These are phyloP conservation scores for Malacosoma neustria DNA, from an alignment of 2,888 invertebrate genomes.

Conservation along the genomic window DNA sequence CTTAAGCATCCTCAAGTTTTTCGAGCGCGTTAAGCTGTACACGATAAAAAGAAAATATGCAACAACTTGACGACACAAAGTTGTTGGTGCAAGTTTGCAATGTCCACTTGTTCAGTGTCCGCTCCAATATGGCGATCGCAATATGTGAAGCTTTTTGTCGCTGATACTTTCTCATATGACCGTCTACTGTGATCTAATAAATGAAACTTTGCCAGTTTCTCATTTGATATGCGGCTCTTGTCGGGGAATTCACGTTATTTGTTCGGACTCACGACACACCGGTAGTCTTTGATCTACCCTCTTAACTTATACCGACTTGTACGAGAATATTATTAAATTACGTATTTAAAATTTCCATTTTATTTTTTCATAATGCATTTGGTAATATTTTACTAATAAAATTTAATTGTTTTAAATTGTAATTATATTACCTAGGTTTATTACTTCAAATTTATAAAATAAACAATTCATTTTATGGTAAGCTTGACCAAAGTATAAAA, in stretches of 20 bases:
- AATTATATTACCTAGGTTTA: too few species aligned
- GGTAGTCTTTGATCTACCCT: too few species aligned
- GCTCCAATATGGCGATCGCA: slow-evolving; percentile 51
- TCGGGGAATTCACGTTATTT: slow-evolving; percentile 44
- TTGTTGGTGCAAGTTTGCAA: slow-evolving; percentile 60
- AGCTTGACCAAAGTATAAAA: too few species aligned
- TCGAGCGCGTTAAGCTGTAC: neutral
- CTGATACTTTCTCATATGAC: slow-evolving; percentile 61
- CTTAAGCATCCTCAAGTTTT: neutral
- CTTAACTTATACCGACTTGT: too few species aligned
- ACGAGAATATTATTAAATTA: too few species aligned
- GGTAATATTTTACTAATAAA: too few species aligned
- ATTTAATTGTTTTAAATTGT: too few species aligned
- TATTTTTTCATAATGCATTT: too few species aligned
- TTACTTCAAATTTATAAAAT: too few species aligned
- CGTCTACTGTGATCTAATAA: slow-evolving; percentile 64
- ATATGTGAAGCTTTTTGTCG: slow-evolving; percentile 68
- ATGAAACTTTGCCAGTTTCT: slow-evolving; percentile 59
- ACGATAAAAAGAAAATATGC: slow-evolving; percentile 47
- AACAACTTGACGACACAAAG: slow-evolving; percentile 41
- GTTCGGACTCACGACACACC: slow-evolving; percentile 25
- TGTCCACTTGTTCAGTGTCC: slow-evolving; percentile 13
- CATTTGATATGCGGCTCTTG: slow-evolving; percentile 64
- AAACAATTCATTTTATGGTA: too few species aligned
- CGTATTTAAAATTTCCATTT: too few species aligned